Evolutionary conservation across 1,140 invertebrate genomes (phyloP).

Genomic region (Ostrea edulis): DNA sequence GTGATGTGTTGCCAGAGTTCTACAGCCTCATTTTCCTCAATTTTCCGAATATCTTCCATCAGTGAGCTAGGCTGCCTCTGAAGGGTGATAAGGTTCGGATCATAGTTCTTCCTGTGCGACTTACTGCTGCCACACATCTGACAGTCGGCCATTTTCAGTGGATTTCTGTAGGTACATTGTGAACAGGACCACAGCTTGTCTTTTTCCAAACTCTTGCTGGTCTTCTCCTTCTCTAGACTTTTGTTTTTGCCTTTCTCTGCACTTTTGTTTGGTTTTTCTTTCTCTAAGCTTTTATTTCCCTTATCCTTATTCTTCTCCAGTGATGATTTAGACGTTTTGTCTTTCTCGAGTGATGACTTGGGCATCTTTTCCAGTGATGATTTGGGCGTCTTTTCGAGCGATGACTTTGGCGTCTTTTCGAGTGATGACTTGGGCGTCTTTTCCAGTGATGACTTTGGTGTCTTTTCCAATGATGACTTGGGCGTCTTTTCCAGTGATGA

Average conservation of each 20-base stretch:
- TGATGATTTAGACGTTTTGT: constrained; percentile 19
- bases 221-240: constrained; percentile 49
- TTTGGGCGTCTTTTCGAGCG: neutral
- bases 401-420: neutral
- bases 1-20: constrained; percentile 92
- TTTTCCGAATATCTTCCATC: constrained; percentile 89
- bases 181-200: constrained; percentile 86
- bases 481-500: neutral
- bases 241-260: constrained; percentile 36
- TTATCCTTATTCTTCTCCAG: constrained; percentile 22
- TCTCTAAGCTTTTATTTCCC: constrained; percentile 3
- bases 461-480: neutral
- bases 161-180: constrained; percentile 80
- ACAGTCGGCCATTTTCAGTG: constrained; percentile 55
- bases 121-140: constrained; percentile 60
- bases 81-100: constrained; percentile 70
- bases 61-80: constrained; percentile 86
- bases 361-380: neutral
- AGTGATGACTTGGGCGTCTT: neutral
- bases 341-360: neutral
- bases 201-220: constrained; percentile 49
- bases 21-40: constrained; percentile 90
- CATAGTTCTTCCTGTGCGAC: constrained; percentile 21
- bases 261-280: neutral
- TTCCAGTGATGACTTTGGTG: neutral